Percentiles rank a stretch among this genome's conserved stretches.
Evolutionary conservation across 2,797 vertebrate genomes (phyloP).

Genomic region (Micrastur ruficollis): DNA sequence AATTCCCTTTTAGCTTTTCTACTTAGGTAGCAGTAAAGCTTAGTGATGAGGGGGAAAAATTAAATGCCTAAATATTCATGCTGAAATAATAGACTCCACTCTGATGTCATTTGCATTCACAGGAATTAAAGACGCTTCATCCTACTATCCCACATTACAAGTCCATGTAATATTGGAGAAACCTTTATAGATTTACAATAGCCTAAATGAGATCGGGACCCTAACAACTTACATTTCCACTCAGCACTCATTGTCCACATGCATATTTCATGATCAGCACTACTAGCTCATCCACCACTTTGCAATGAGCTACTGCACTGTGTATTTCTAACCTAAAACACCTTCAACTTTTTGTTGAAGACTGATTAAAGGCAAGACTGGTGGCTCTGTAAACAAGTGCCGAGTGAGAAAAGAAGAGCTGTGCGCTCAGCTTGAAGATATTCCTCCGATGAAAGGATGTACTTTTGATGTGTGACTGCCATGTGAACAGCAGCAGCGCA

Average conservation of each 20-base stretch:
- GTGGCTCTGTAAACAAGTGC: not conserved
- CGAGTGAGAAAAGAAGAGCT: not conserved
- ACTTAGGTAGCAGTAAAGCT: not conserved
- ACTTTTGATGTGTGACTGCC: not conserved
- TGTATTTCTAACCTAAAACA: not conserved
- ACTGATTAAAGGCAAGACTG: not conserved
- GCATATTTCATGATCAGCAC: conserved; percentile 5
- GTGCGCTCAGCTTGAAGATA: not conserved
- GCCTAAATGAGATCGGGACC: not conserved
- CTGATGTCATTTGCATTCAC: not conserved
- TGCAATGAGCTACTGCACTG: not conserved
- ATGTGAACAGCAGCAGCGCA: not conserved
- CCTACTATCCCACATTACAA: not conserved
- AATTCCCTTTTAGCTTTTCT: not conserved
- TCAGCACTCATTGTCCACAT: not conserved
- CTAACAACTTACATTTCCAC: not conserved
- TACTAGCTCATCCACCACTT: not conserved
- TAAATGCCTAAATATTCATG: not conserved
- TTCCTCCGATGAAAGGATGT: not conserved
- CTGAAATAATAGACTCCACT: not conserved
- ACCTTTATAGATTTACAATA: not conserved
- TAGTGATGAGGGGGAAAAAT: not conserved
- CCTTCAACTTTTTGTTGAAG: not conserved
- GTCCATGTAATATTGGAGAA: not conserved
- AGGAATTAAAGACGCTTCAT: not conserved